Percentiles rank a stretch among this genome's conserved stretches.
phyloP scores from a whole-genome alignment of 1,140 invertebrate species.

The Procambarus clarkii region DNA sequence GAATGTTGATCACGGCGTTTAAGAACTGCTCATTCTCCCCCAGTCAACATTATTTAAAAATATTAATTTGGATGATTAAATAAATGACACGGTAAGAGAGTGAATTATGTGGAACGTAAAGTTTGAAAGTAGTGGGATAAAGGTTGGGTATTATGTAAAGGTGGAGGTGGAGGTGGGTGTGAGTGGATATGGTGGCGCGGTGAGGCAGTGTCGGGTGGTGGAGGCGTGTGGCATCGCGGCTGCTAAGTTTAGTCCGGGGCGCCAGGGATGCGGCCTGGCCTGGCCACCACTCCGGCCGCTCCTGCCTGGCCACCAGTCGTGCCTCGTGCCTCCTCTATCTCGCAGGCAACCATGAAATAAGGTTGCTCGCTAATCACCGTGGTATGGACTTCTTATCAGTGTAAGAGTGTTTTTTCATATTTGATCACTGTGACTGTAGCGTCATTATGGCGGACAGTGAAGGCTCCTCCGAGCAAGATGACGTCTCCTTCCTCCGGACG shows the following conservation, averaged over 20 bases:
- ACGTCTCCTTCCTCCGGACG: conserved; percentile 97
- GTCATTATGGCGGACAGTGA: conserved; percentile 89
- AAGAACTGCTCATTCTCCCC: too few species aligned
- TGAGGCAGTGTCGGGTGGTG: conserved; percentile 9
- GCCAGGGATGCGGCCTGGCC: conserved; percentile 16
- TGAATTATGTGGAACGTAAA: too few species aligned
- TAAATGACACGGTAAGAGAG: too few species aligned
- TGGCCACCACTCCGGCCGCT: not conserved
- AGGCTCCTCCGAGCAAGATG: conserved; percentile 96
- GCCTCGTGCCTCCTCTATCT: not conserved
- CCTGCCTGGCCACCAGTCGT: not conserved
- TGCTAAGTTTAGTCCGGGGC: conserved; percentile 64
- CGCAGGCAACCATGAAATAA: conserved; percentile 33
- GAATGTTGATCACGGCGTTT: not conserved
- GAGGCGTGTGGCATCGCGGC: conserved; percentile 55
- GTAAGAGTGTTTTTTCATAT: conserved; percentile 50
- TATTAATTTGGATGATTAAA: too few species aligned
- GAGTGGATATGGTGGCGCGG: too few species aligned
- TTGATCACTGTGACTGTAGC: conserved; percentile 48
- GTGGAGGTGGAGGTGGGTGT: too few species aligned
- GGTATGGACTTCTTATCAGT: conserved; percentile 43
- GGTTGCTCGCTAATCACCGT: conserved; percentile 31
- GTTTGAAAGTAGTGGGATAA: too few species aligned
- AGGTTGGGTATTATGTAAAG: too few species aligned
- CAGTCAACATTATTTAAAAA: too few species aligned